Evolutionary conservation across 23 tunicate species (phyloP), one percentile per base, ranked within the genome.

Genomic region (Halocynthia aurantium): DNA sequence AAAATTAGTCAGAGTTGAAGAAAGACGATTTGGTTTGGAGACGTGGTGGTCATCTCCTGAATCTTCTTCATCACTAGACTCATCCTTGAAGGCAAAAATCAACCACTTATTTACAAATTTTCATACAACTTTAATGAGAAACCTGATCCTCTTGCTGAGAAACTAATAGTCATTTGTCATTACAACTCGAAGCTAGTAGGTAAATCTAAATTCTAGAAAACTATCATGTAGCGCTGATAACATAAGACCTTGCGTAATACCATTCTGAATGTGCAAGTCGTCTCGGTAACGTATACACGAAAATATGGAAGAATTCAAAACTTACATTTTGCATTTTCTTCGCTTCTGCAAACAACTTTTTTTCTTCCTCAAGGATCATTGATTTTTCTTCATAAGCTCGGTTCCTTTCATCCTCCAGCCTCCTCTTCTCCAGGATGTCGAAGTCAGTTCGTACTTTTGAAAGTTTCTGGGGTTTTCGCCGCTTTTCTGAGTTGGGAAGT

Each of bases 321-420:
- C 44, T 31, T 31, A 31, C 56, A 8, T 71, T 54, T 4, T 71
- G 76, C 1, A 71, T 9, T 71, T 70, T 64, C 17, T 62, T 52
- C 6, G 83, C 89, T 79, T 84, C 84, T 10, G 72, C 50, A 50
- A 84, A 84, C 51, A 66, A 62, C 64, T 52, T 58, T 61, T 62
- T 78, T 58, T 84, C 89, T 61, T 84, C 89, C 62, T 84, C 83
- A 22, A 84, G 73, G 49, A 71, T 65, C 53, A 50, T 69, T 18
- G 79, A 71, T 70, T 84, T 84, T 18, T 70, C 80, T 70, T 72
- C 22, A 62, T 57, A 79, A 7, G 81, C 58, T 57, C 55, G 49
- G 10, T 78, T 66, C 21, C 31, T 44, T 58, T 84, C 89, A 8
- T 70, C 64, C 71, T 79, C 70, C 51, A 53, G 61, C 51, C 89